Evolutionary conservation across 1,140 invertebrate species (phyloP), one percentile per base, ranked within the genome.

Genomic region (Mercenaria mercenaria): DNA sequence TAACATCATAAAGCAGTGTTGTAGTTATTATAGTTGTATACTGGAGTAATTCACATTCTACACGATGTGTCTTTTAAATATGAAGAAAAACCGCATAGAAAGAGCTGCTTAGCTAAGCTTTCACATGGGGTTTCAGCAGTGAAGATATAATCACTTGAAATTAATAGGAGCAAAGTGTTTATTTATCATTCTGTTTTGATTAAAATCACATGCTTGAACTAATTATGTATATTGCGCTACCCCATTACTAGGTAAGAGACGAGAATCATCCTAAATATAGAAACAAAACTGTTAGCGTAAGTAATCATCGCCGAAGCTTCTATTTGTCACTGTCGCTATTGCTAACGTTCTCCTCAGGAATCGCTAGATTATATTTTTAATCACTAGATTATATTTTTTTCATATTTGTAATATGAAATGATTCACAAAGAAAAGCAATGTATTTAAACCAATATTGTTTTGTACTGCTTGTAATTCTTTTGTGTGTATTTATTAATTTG

Each of bases 261-360:
- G 88, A 82, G 52, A 43, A 61, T 47, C 88, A 89, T 76, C 88
- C 47, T 20, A 61, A 74, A 76, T 89, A 69, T 89, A 89, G 80
- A 76, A 89, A 89, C 80, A 89, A 83, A 59, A 43, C 76, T 37
- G 50, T 90, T 29, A 85, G 59, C 47, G 89, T 90, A 90, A 90
- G 89, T 90, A 85, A 52, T 74, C 18, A 76, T 72, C 37, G 67
- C 67, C 67, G 18, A 64, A 64, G 59, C 59, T 41, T 72, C 39
- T 39, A 39, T 41, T 72, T 72, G 67, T 72, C 67, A 72, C 67
- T 72, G 67, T 72, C 29, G 67, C 67, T 72, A 72, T 39, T 39
- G 34, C 67, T 72, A 72, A 72, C 67, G n/a, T 37, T 67, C 67
- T 72, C 26, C n/a, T 47, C 43, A 29, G 29, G 8, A 64, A 4